Evolutionary conservation across 1,140 invertebrate genomes (phyloP).

Genomic region (Drosophila sulfurigaster): DNA sequence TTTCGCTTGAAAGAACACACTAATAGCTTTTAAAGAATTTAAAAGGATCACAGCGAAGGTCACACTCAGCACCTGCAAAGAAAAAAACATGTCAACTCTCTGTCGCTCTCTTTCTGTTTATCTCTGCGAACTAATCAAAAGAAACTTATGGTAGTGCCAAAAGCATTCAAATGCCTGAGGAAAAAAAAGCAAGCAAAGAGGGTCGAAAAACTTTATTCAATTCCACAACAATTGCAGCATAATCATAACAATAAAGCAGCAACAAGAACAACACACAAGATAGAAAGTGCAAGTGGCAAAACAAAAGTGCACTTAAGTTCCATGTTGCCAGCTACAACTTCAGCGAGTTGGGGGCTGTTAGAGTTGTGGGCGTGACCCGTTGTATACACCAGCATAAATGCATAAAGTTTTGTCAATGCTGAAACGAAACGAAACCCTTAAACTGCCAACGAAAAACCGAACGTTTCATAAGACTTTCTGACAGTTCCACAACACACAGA

Average conservation of each 20-base stretch:
- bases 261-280: conserved; percentile 19
- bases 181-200: conserved; percentile 33
- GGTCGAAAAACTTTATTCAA: conserved; percentile 72
- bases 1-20: conserved; percentile 16
- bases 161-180: conserved; percentile 46
- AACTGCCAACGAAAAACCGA: conserved; percentile 38
- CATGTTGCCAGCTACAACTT: conserved; percentile 31
- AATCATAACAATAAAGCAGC: conserved; percentile 54
- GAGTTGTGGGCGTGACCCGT: background rate
- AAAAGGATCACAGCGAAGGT: conserved; percentile 20
- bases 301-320: conserved; percentile 73
- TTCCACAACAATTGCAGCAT: conserved; percentile 67
- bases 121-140: conserved; percentile 70
- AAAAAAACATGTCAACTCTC: conserved; percentile 17
- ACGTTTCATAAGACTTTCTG: conserved; percentile 68
- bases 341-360: background rate
- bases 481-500: conserved; percentile 42
- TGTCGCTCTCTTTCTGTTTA: conserved; percentile 15
- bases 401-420: conserved; percentile 68
- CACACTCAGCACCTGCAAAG: conserved; percentile 1
- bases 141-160: conserved; percentile 56
- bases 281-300: conserved; percentile 33
- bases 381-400: conserved; percentile 51
- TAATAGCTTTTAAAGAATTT: conserved; percentile 37
- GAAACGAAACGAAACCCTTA: conserved; percentile 25